These are phyloP conservation scores for Parthenolecanium corni DNA, from an alignment of 2,888 invertebrate genomes.

Conservation along the genomic window DNA sequence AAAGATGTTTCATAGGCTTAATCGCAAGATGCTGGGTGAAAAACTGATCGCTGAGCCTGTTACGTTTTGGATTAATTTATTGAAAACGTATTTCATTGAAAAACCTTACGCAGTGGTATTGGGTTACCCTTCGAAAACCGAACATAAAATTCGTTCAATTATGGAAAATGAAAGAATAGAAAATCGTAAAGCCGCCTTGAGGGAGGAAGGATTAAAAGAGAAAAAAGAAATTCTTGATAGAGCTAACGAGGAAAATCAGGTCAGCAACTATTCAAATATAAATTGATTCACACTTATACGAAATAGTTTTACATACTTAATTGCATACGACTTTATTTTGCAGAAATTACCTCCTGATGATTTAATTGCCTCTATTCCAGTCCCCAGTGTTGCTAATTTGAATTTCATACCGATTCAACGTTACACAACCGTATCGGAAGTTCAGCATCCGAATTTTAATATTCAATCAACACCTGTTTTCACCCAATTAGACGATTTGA, in stretches of 20 bases:
- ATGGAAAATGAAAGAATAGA: constrained; percentile 61
- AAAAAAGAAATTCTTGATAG: constrained; percentile 50
- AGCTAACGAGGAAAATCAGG: constrained; percentile 66
- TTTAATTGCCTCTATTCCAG: constrained; percentile 58
- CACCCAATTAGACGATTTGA: constrained; percentile 64
- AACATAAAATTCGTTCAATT: constrained; percentile 53
- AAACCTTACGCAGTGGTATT: constrained; percentile 49
- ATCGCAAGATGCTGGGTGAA: constrained; percentile 51
- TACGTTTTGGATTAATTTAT: constrained; percentile 58
- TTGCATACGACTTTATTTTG: constrained; percentile 32
- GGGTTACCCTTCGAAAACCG: constrained; percentile 51
- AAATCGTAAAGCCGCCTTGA: constrained; percentile 52
- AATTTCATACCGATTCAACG: constrained; percentile 52
- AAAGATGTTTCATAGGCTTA: constrained; percentile 56
- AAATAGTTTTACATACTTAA: background rate
- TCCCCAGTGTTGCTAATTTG: constrained; percentile 61
- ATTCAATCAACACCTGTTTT: constrained; percentile 56
- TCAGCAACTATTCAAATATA: too few species aligned
- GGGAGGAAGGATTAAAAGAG: constrained; percentile 53
- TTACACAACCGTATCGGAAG: constrained; percentile 40
- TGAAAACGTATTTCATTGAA: constrained; percentile 56
- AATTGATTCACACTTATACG: background rate
- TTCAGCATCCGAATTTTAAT: constrained; percentile 47
- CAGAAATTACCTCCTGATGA: constrained; percentile 58
- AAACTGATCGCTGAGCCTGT: constrained; percentile 50